These are phyloP conservation scores for Bubo scandiacus DNA, from an alignment of 2,113 vertebrate genomes.

Conservation along the genomic window DNA sequence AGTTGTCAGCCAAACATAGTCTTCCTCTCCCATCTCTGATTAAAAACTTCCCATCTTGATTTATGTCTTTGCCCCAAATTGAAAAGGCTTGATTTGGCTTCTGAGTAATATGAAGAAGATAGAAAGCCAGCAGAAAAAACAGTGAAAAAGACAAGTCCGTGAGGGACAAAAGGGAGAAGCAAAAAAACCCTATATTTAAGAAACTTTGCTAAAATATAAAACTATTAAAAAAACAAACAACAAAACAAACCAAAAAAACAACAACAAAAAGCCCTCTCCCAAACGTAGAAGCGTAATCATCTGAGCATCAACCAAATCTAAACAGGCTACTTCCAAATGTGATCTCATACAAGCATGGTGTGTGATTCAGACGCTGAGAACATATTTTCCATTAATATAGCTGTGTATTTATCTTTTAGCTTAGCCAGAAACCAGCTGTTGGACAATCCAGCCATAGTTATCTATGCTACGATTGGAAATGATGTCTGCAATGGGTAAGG, in stretches of 20 bases:
- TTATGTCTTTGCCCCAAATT: neutral
- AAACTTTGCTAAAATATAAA: neutral
- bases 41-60: neutral
- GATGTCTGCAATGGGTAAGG: slow-evolving; percentile 79
- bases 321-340: neutral
- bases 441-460: slow-evolving; percentile 74
- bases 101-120: neutral
- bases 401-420: slow-evolving; percentile 41
- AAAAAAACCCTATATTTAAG: neutral
- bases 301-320: neutral
- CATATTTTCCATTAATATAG: neutral
- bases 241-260: neutral
- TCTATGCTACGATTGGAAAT: slow-evolving; percentile 77
- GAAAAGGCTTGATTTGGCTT: neutral
- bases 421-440: slow-evolving; percentile 71
- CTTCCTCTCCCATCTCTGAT: neutral
- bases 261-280: neutral
- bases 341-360: neutral
- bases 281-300: accelerated
- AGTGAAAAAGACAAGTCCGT: neutral
- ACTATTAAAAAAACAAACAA: neutral
- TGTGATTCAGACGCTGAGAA: neutral
- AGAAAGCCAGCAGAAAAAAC: neutral
- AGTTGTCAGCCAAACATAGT: neutral
- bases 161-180: neutral